Evolutionary conservation across 2,113 vertebrate species (phyloP), one percentile per base, ranked within the genome.

Genomic region (Centrocercus urophasianus): DNA sequence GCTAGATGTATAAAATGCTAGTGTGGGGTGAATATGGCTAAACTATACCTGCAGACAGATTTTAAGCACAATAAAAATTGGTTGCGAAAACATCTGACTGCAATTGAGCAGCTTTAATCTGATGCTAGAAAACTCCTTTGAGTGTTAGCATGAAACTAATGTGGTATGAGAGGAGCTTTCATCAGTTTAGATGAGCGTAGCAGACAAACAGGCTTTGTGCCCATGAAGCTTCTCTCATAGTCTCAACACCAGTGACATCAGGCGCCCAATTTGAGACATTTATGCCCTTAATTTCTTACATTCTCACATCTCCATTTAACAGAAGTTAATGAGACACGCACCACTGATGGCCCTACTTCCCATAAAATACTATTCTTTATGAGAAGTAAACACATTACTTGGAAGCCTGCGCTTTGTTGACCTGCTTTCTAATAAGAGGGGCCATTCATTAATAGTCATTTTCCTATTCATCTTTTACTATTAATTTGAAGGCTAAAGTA

Each of bases 401-500:
- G 22, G 28, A 47, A 61, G 25, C 9, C 12, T 42, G 47, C 38
- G 47, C 30, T 59, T 56, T 4, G 1, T 18, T 43, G 2, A 1
- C 5, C 17, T 27, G 30, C 67, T 67, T 54, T 63, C 8, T 19
- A 67, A n/a, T 27, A 45, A 45, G 28, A 69, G 22, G 36, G 19
- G 11, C 2, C 10, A 54, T 63, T 79, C 30, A 28, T 61, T 10
- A 9, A 13, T 28, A 36, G 25, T 28, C 9, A 9, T 48, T 56
- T 28, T 50, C 40, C 54, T 74, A 11, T 2, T 1, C 42, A 47
- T 10, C 2, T 66, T 69, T 69, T n/a, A 27, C 15, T 22, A 3
- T 59, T 48, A 84, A 77, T 67, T 86, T 34, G 81, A 89, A 92
- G 93, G n/a, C 60, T 92, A 94, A 96, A 93, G 89, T 88, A 89